Evolutionary conservation across 2,797 vertebrate species (phyloP).

Genomic region (Lacerta agilis): DNA sequence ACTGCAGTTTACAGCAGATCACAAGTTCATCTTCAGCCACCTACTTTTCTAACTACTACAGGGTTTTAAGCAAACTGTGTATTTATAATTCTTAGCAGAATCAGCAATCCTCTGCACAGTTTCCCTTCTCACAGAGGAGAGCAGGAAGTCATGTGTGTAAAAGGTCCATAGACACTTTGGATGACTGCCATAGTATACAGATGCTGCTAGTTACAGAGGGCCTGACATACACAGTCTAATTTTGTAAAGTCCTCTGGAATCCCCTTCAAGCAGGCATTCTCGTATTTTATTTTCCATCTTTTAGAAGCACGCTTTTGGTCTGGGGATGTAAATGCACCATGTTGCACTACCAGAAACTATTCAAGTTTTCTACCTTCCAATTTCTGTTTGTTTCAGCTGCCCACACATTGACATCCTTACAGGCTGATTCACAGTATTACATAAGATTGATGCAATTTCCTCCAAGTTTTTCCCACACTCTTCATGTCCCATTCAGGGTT

Average conservation of each 20-base stretch:
- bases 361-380: not conserved
- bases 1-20: not conserved
- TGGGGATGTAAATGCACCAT: not conserved
- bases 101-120: not conserved
- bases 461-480: not conserved
- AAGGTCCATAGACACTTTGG: not conserved
- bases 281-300: not conserved
- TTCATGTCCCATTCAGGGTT: not conserved
- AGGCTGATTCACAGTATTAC: not conserved
- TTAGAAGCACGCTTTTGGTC: not conserved
- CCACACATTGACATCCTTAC: not conserved
- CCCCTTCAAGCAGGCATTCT: not conserved
- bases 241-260: not conserved
- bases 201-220: slow-evolving; percentile 7
- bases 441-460: not conserved
- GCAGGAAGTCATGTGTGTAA: not conserved
- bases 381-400: not conserved
- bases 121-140: slow-evolving; percentile 15
- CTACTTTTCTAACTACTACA: not conserved
- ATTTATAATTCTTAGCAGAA: not conserved
- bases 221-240: not conserved
- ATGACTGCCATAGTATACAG: not conserved
- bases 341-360: not conserved
- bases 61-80: not conserved
- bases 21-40: not conserved